Evolutionary conservation across 1,140 invertebrate species (phyloP), one percentile per base, ranked within the genome.

Genomic region (Branchinecta lindahli): DNA sequence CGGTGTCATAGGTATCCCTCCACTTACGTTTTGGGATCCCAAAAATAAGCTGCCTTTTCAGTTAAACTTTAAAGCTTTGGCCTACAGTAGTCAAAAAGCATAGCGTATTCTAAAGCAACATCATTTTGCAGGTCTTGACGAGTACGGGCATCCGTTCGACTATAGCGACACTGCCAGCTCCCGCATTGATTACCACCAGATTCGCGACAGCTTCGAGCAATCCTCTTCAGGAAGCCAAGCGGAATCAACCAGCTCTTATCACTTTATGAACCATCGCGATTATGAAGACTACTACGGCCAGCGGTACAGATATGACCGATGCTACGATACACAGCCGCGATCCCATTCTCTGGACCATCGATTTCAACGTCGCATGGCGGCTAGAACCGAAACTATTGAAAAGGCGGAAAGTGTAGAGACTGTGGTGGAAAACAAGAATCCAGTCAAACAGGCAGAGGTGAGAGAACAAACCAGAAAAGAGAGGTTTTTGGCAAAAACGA

Each of bases 221-320:
- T 90, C 88, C 47, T 89, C 87, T 18, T 86, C 85, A 10, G 86
- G 87, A 77, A 87, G 85, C 67, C 86, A 86, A 72, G 77, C 85
- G 66, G 78, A 71, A 33, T 86, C 72, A 83, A 84, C 65, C 76
- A 80, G 68, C 65, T 44, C 52, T 7, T 68, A 69, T 46, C 47
- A 45, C 4, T 69, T 69, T 20, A 45, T 69, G 9, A 47, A 46
- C 46, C 68, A 69, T 10, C 33, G 45, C 6, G 68, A 69, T 46
- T 69, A 46, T 21, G 45, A 69, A 20, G 68, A 47, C 44, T 69
- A 69, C 68, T 69, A 69, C 68, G 68, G 68, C 33, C 12, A 45
- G 12, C 18, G 45, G 10, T 69, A 69, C 46, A 44, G 68, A 46
- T 45, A 45, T 9, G 68, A 71, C 18, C 21, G 47, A 12, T 71